Evolutionary conservation across 2,888 invertebrate genomes (phyloP), one percentile per base, ranked within the genome.

Genomic region (Scaptomyza parva): DNA sequence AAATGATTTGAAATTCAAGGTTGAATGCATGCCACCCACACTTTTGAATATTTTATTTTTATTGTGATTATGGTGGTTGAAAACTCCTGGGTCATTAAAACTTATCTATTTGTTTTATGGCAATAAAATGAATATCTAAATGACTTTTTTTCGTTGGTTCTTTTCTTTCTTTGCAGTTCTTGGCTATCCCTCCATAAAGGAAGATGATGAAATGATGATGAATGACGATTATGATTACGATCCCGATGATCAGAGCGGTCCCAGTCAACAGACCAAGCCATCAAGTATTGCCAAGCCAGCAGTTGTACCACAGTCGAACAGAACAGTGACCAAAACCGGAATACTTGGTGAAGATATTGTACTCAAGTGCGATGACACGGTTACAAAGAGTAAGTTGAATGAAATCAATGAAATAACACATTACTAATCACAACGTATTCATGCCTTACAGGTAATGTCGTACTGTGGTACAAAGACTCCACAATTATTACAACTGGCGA

Each of bases 401-500:
- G 28, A 28, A 6, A 0, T 0, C 24, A 12, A 2, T 3, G 0
- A 18, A 14, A 7, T 4, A 0, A 4, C n/a, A n/a, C n/a, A n/a
- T n/a, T n/a, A n/a, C n/a, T n/a, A n/a, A n/a, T n/a, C n/a, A 35
- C 11, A n/a, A 14, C n/a, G 20, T 14, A 4, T 22, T 20, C 4
- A 22, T 24, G 37, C 2, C 3, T 18, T 59, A 3, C 1, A 47
- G 72, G 50, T 2, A 76, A 72, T 44, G 80, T 76, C 0, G 59
- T 90, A 0, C 39, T 90, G 6, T 89, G 89, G 89, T 76, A 66
- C 33, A 75, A 81, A 9, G 71, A 71, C 5, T 12, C 35, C 0
- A 72, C 59, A 1, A 0, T 75, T 0, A 57, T 90, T 0, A 39
- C 87, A 5, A 82, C 53, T 45, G 89, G 83, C 6, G 39, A 44